Evolutionary conservation across 2,113 vertebrate species (phyloP).

Genomic region (Gallinago undulata): DNA sequence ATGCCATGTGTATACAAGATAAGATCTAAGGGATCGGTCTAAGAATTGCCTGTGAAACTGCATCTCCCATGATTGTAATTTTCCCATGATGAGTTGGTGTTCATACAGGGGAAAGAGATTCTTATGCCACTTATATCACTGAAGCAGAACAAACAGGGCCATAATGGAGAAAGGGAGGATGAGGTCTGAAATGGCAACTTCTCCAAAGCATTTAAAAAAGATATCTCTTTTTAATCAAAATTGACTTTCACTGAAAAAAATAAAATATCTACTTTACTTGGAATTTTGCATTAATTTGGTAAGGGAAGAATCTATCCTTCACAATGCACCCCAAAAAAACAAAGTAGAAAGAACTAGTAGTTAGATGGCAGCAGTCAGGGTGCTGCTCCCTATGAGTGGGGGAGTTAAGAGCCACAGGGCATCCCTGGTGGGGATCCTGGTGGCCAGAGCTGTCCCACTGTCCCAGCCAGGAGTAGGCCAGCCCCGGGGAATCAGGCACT

Average conservation of each 20-base stretch:
- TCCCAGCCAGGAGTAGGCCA: not conserved
- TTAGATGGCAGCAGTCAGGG: not conserved
- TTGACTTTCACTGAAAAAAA: not conserved
- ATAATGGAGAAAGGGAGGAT: not conserved
- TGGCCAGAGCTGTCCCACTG: not conserved
- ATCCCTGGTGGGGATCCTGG: not conserved
- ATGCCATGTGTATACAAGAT: not conserved
- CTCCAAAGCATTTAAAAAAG: not conserved
- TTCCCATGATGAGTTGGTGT: not conserved
- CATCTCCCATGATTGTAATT: not conserved
- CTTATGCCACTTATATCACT: not conserved
- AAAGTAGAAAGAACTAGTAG: not conserved
- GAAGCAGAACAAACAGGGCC: not conserved
- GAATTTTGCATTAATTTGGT: not conserved
- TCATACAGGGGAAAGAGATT: not conserved
- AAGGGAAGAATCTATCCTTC: not conserved
- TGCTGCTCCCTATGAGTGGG: not conserved
- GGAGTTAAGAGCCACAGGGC: not conserved
- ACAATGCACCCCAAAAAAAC: accelerated
- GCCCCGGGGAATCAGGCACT: accelerated
- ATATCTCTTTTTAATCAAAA: not conserved
- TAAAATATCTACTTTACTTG: not conserved
- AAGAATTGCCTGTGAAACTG: not conserved
- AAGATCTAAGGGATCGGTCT: not conserved
- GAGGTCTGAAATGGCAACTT: not conserved